Evolutionary conservation across 2,888 invertebrate genomes (phyloP), one percentile per base, ranked within the genome.

Genomic region (Panzeria rudis): DNA sequence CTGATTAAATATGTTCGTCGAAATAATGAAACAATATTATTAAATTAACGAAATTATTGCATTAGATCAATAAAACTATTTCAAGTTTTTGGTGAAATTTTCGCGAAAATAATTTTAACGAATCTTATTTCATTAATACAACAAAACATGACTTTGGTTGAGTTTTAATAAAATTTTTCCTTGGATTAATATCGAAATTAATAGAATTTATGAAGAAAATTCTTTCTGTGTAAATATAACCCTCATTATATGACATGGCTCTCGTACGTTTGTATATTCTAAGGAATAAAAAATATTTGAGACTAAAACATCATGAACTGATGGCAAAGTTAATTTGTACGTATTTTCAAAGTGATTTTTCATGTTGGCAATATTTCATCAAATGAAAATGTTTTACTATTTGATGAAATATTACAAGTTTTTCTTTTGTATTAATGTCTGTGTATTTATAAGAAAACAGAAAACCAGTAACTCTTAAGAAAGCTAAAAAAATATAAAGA

Each of bases 311-410:
- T 66, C 62, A 81, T 50, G 56, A 61, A 56, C 47, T 81, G 78
- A 85, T 82, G 73, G 69, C 78, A 62, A 64, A 64, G 64, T 71
- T 71, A 85, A 85, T 82, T 78, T 81, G 56, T 44, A 68, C 54
- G 72, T 73, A 73, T 81, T 75, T 81, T 81, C 69, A 85, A 82
- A 85, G 85, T 78, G 82, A 85, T 85, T 85, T 85, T 82, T 82
- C 82, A 64, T 82, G 71, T 82, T 85, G 75, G 59, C 82, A 85
- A 85, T 85, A 85, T 82, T 82, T 85, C 78, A 79, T 75, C 82
- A 76, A 72, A 50, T 71, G 75, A 82, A 82, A n/a, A 82, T 82
- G 76, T 82, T 82, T 72, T 72, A 50, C 59, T 66, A 79, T 79
- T 61, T 79, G 78, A 69, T 64, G 44, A 82, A 78, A 82, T 75